Percentiles rank a stretch among this genome's conserved stretches.
Conservation (phyloP, 2,797 vertebrate species). For the Oceanodroma leucorhoa region DNA sequence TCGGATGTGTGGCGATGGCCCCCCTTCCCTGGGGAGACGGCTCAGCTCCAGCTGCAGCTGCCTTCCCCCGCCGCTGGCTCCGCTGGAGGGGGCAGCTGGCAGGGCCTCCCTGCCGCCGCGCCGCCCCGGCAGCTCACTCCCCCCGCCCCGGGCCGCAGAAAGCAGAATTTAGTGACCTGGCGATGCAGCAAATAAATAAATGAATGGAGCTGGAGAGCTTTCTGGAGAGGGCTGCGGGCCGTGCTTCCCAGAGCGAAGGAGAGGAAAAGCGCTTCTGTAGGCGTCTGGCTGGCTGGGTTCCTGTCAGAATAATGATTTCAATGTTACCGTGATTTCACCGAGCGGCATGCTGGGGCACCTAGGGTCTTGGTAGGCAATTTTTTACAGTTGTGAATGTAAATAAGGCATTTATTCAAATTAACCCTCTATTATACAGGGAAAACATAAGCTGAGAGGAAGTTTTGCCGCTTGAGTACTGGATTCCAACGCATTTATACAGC, state of each 20-base stretch:
- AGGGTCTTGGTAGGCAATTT: slow-evolving; percentile 24
- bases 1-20: slow-evolving; percentile 12
- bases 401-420: slow-evolving; percentile 37
- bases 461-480: accelerated
- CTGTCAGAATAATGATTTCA: slow-evolving; percentile 62
- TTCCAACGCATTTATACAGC: not conserved
- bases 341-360: slow-evolving; percentile 29
- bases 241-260: slow-evolving; percentile 35
- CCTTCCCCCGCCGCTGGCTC: not conserved
- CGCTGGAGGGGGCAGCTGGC: slow-evolving; percentile 20
- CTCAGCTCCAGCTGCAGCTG: slow-evolving; percentile 42
- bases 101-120: not conserved
- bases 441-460: not conserved
- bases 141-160: not conserved
- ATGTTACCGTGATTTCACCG: slow-evolving; percentile 39
- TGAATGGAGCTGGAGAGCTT: slow-evolving; percentile 53
- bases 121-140: not conserved
- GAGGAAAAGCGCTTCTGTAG: slow-evolving; percentile 62
- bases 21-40: not conserved
- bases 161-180: slow-evolving; percentile 59
- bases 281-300: slow-evolving; percentile 63
- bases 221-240: slow-evolving; percentile 40
- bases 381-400: slow-evolving; percentile 34
- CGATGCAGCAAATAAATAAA: slow-evolving; percentile 52
- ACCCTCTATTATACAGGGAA: not conserved